phyloP scores from a whole-genome alignment of 2,113 vertebrate genomes.

The Coreoperca whiteheadi region DNA sequence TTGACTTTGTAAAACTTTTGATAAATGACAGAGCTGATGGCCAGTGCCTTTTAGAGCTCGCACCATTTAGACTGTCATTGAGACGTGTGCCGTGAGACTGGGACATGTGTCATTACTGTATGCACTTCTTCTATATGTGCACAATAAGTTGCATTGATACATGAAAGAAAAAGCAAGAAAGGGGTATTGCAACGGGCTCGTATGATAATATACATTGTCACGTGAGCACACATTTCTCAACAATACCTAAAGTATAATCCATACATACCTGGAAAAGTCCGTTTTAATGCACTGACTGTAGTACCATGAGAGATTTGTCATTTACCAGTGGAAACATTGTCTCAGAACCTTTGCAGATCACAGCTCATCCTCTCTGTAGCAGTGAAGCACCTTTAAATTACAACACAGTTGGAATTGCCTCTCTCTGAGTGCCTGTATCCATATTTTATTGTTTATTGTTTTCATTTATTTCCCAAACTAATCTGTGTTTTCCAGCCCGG shows the following conservation, averaged over 20 bases:
- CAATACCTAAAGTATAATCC: neutral
- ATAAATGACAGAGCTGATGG: slow-evolving; percentile 46
- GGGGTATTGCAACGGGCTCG: neutral
- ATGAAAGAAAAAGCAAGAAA: neutral
- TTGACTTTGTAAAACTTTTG: slow-evolving; percentile 73
- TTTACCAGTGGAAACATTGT: slow-evolving; percentile 23
- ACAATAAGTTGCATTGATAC: neutral
- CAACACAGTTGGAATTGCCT: slow-evolving; percentile 32
- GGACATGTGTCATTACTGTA: slow-evolving; percentile 26
- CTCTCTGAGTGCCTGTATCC: slow-evolving; percentile 13
- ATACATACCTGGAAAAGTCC: neutral
- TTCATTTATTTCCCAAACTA: slow-evolving; percentile 53
- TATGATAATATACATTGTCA: neutral
- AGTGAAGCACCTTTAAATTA: slow-evolving; percentile 30
- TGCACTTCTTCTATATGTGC: neutral
- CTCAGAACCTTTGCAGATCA: slow-evolving; percentile 59
- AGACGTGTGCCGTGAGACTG: slow-evolving; percentile 6
- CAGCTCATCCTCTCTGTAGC: neutral
- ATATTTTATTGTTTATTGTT: slow-evolving; percentile 52
- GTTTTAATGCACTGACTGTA: neutral
- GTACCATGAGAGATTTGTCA: neutral
- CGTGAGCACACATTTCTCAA: neutral
- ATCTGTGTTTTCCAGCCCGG: slow-evolving; percentile 43
- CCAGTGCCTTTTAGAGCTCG: slow-evolving; percentile 31
- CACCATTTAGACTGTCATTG: slow-evolving; percentile 33